phyloP scores from a whole-genome alignment of 2,797 vertebrate species.

The Halcyon chelicuti region DNA sequence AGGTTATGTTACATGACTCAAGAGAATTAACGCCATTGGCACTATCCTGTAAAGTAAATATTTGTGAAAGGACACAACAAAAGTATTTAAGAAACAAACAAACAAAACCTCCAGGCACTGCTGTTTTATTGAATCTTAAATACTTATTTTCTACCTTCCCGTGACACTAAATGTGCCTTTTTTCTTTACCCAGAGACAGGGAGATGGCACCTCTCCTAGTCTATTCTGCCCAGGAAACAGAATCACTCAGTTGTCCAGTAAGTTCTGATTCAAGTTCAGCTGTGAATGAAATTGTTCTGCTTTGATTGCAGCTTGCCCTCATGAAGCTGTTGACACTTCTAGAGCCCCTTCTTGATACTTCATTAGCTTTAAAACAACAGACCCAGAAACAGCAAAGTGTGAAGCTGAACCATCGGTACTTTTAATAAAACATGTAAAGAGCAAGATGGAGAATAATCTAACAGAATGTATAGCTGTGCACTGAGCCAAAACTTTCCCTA shows the following conservation, averaged over 20 bases:
- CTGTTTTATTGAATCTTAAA: not conserved
- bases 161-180: not conserved
- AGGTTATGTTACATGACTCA: not conserved
- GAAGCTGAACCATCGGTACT: not conserved
- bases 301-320: not conserved
- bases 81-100: not conserved
- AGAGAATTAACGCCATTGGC: not conserved
- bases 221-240: not conserved
- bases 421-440: not conserved
- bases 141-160: not conserved
- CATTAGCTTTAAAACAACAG: not conserved
- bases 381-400: not conserved
- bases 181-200: not conserved
- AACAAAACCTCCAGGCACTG: not conserved
- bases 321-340: not conserved
- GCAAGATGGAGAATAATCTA: not conserved
- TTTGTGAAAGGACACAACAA: not conserved
- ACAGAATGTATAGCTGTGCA: not conserved
- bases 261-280: not conserved
- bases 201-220: not conserved
- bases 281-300: not conserved
- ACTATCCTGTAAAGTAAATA: not conserved
- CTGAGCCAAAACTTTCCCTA: not conserved
- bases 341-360: not conserved
- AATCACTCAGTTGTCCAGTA: not conserved